Percentiles rank a stretch among this genome's conserved stretches.
Conservation (phyloP, 2,113 vertebrate species). For the Plecotus auritus region DNA sequence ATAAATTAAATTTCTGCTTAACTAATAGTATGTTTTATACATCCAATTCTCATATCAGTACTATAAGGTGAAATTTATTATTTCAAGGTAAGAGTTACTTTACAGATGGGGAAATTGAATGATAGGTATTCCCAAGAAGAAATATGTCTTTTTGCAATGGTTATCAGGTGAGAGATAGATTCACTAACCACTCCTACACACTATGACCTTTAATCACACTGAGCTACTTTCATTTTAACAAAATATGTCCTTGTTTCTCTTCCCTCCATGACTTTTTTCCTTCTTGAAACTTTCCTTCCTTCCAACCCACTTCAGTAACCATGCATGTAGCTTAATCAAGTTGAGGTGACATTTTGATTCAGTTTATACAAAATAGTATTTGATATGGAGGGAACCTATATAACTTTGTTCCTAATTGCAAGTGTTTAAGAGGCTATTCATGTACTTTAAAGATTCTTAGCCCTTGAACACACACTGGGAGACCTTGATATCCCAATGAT, state of each 20-base stretch:
- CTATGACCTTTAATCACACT: background rate
- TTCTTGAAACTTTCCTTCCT: background rate
- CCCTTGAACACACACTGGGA: background rate
- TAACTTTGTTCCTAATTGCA: background rate
- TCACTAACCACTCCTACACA: background rate
- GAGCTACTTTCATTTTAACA: background rate
- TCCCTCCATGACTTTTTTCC: background rate
- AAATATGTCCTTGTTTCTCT: background rate
- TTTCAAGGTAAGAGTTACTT: conserved; percentile 8
- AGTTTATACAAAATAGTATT: background rate
- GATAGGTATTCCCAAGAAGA: background rate
- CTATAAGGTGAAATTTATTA: background rate
- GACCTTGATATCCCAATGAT: background rate
- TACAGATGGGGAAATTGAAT: background rate
- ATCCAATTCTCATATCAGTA: background rate
- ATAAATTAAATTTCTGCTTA: background rate
- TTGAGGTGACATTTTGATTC: background rate
- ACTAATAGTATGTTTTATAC: background rate
- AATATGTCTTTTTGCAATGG: background rate
- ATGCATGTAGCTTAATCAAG: background rate
- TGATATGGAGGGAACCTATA: background rate
- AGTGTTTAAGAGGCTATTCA: background rate
- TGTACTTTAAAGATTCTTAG: background rate
- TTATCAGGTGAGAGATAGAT: background rate
- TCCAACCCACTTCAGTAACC: background rate